Conservation (phyloP, 2,888 invertebrate species). For the Nemotelus pantherinus region DNA sequence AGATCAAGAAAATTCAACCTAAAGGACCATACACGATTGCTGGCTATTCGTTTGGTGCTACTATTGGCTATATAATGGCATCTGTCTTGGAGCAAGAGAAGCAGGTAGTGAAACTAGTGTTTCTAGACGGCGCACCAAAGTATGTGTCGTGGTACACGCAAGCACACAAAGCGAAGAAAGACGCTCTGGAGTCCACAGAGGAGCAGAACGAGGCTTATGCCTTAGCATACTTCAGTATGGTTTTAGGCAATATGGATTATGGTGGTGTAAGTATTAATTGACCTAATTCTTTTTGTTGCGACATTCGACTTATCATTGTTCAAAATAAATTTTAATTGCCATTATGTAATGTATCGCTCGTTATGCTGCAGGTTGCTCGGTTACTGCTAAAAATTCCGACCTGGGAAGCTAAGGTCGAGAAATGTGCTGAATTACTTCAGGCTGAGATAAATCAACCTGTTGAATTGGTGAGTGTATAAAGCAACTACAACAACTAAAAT, state of each 20-base stretch:
- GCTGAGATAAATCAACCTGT: slow-evolving; percentile 60
- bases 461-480: slow-evolving; percentile 58
- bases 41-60: slow-evolving; percentile 96
- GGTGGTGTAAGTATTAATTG: slow-evolving; percentile 68
- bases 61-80: slow-evolving; percentile 95
- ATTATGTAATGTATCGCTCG: neutral
- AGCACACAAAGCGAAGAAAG: slow-evolving; percentile 67
- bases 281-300: too few relatives aligned
- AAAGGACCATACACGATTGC: slow-evolving; percentile 87
- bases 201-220: slow-evolving; percentile 76
- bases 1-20: slow-evolving; percentile 80
- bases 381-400: slow-evolving; percentile 60
- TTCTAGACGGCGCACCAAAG: slow-evolving; percentile 91
- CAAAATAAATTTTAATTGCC: too few relatives aligned
- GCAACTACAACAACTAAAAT: slow-evolving; percentile 2
- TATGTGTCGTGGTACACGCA: slow-evolving; percentile 82
- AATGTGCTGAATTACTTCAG: slow-evolving; percentile 66
- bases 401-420: slow-evolving; percentile 63
- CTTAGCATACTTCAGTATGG: slow-evolving; percentile 83
- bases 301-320: too few relatives aligned
- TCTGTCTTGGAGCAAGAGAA: slow-evolving; percentile 76
- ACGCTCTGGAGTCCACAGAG: slow-evolving; percentile 65
- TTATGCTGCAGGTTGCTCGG: slow-evolving; percentile 58
- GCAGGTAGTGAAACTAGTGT: slow-evolving; percentile 66
- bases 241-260: slow-evolving; percentile 81